Base-by-base conservation (phyloP, 2,797 vertebrate species). In the Sorex maritimensis region DNA sequence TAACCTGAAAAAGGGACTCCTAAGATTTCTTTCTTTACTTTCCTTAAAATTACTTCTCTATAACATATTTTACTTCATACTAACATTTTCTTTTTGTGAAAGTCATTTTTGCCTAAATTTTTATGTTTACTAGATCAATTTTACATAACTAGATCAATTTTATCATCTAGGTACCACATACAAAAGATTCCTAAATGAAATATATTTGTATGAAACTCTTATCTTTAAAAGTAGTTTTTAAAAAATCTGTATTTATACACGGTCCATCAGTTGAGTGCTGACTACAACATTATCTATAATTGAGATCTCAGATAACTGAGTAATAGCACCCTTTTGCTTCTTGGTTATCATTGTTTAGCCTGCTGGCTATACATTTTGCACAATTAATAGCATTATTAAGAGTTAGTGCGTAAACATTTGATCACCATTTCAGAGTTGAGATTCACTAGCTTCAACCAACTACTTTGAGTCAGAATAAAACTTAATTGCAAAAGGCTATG, bases 401-500 rank as follows among this genome's bases (percentile, higher is more conserved):
- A 82, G 17, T 61, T 21, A 61, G 17, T 61, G 6, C 71, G 23
- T 80, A 46, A 92, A 34, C 52, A 89, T 79, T 92, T 89, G 63
- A 88, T 91, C 55, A 94, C 58, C 38, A 78, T 71, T 95, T 94
- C 68, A 80, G 55, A 46, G 21, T 34, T 88, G 55, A 93, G 46
- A 92, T 88, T 87, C 69, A 84, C 44, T 95, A 82, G 58, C 28
- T 89, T 94, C 68, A 84, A 44, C 46, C 28, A 86, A 79, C 23
- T 55, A 58, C 82, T 93, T 72, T 89, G 74, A 92, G 67, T 87
- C 83, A 90, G 41, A 94, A 94, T 92, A 91, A 83, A 93, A 89
- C 85, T 92, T 85, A 93, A 95, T 93, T 91, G 80, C 84, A 88
- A 73, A 93, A 85, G n/a, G 0, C 88, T 95, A 12, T 41, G 5